Percentiles rank a stretch among this genome's conserved stretches.
Evolutionary conservation across 2,797 vertebrate genomes (phyloP).

Genomic region (Manis crassicaudata): DNA sequence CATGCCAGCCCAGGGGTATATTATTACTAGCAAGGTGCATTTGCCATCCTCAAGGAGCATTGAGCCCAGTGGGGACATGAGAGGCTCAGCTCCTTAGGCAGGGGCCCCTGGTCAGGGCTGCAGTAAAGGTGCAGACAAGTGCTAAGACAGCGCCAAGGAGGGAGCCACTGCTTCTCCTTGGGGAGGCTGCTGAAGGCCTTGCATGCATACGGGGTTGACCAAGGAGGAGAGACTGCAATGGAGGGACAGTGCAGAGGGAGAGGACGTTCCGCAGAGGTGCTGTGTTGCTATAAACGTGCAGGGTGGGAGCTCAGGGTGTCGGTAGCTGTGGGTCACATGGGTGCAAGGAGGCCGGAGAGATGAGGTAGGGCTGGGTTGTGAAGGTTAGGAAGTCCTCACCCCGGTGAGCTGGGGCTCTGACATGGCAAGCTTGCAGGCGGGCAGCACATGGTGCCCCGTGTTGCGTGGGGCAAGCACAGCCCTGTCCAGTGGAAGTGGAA

Average conservation of each 20-base stretch:
- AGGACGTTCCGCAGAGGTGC: rapidly evolving
- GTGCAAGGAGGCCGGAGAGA: neutral
- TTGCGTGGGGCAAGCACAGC: rapidly evolving
- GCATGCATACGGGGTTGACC: neutral
- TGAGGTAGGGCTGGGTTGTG: neutral
- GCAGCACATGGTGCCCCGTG: neutral
- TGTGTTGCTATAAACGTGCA: rapidly evolving
- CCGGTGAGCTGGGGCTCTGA: neutral
- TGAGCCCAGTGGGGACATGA: neutral
- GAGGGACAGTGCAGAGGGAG: neutral
- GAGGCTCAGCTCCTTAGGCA: neutral
- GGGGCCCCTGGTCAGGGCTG: neutral
- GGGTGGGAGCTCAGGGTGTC: neutral
- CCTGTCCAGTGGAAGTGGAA: neutral
- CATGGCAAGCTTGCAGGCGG: neutral
- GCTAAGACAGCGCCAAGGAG: neutral
- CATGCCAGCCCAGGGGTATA: neutral
- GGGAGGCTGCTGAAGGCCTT: neutral
- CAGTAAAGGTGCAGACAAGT: neutral
- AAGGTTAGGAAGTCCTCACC: neutral
- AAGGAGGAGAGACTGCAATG: rapidly evolving
- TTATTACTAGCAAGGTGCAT: neutral
- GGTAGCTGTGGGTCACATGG: neutral
- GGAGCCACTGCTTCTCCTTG: neutral
- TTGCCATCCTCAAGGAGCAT: neutral